Conservation (phyloP, 1,140 invertebrate species). For the Geopemphigus sp. region DNA sequence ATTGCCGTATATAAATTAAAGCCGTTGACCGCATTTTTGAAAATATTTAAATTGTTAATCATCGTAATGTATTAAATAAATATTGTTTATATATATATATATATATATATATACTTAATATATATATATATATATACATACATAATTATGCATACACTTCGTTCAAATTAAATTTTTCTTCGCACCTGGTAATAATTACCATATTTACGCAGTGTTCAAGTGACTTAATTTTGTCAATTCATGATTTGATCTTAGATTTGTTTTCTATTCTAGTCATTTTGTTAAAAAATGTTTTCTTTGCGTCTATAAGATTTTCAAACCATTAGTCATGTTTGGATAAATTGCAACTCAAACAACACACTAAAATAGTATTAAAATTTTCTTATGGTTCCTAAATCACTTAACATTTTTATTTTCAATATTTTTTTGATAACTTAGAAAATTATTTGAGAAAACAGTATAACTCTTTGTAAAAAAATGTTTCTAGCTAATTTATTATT, state of each 20-base stretch:
- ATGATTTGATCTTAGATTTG: conserved; percentile 19
- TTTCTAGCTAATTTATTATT: background rate
- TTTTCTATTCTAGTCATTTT: conserved; percentile 31
- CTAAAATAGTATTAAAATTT: background rate
- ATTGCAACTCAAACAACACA: background rate
- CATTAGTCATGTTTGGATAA: background rate
- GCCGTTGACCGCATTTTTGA: background rate
- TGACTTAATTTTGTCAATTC: conserved; percentile 27
- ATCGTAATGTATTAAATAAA: background rate
- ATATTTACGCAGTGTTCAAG: background rate
- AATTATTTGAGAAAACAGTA: background rate
- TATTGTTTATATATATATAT: background rate
- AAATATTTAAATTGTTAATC: background rate
- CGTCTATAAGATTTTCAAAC: background rate
- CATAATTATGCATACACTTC: too few species aligned
- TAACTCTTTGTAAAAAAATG: background rate
- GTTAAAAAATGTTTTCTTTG: background rate
- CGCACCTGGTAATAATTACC: background rate
- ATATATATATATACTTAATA: background rate
- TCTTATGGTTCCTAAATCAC: conserved; percentile 16
- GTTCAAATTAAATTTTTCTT: background rate
- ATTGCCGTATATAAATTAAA: background rate
- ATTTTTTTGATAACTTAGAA: conserved; percentile 11
- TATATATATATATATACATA: background rate
- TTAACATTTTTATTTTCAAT: background rate